Conservation (phyloP, 2,113 vertebrate genomes). For the Bambusicola thoracicus region DNA sequence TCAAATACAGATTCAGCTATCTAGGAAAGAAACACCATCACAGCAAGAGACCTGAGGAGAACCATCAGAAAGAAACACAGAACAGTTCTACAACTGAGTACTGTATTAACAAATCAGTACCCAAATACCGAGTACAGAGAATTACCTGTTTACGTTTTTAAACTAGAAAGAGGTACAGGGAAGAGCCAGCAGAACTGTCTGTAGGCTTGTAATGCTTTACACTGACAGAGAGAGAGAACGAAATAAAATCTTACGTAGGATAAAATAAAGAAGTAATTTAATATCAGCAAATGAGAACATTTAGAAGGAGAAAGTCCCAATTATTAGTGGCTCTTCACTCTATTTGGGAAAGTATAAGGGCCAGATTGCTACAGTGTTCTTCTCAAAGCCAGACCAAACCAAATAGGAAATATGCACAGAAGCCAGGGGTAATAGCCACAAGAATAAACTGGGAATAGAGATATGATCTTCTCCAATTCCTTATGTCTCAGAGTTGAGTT, state of each 20-base stretch:
- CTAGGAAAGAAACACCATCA: background rate
- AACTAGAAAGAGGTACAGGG: background rate
- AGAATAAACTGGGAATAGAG: background rate
- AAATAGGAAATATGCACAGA: background rate
- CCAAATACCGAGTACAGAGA: background rate
- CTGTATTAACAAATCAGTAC: background rate
- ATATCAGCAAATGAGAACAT: background rate
- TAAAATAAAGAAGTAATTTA: background rate
- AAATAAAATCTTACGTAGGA: background rate
- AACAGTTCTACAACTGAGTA: background rate
- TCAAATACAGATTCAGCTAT: background rate
- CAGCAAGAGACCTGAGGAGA: background rate
- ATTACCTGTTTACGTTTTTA: background rate
- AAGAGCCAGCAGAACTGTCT: background rate
- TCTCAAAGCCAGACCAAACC: background rate
- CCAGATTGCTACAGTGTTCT: background rate
- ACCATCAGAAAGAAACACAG: background rate
- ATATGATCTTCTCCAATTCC: background rate
- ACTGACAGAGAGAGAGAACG: background rate
- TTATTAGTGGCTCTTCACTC: background rate
- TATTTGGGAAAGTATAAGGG: background rate
- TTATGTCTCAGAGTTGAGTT: background rate
- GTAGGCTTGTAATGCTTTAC: background rate
- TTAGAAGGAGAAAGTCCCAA: background rate
- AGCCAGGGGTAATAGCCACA: background rate